Conservation (phyloP, 2,797 vertebrate species). For the Premnoplex brunnescens region DNA sequence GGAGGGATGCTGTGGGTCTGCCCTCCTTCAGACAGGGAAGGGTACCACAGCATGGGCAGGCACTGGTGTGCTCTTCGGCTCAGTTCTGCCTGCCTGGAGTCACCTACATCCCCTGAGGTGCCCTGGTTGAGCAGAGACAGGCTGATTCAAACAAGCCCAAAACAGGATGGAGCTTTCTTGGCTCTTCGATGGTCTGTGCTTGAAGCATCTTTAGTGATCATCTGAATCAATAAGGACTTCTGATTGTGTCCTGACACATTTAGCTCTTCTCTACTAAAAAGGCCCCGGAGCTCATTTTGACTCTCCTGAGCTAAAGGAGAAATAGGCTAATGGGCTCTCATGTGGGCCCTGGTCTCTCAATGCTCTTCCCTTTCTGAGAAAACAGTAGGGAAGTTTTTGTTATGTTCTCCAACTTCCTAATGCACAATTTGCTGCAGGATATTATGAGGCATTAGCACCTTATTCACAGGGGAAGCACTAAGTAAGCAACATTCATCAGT, state of each 20-base stretch:
- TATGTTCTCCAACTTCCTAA: neutral
- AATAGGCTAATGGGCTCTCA: neutral
- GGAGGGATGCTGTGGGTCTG: neutral
- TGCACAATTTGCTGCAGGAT: neutral
- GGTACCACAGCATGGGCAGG: neutral
- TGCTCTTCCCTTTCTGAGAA: neutral
- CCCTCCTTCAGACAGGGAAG: fast-evolving
- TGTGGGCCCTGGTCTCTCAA: neutral
- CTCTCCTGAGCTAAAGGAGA: neutral
- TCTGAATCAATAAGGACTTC: neutral
- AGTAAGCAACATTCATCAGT: neutral
- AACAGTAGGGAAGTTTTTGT: neutral
- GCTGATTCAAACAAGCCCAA: neutral
- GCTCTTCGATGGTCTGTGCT: neutral
- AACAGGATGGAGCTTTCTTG: neutral
- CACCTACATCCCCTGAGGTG: fast-evolving
- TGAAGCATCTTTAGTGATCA: neutral
- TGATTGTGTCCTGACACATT: neutral
- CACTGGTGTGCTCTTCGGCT: fast-evolving
- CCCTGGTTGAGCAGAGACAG: neutral
- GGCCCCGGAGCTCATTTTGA: neutral
- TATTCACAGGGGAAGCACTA: neutral
- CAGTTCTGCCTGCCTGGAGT: neutral
- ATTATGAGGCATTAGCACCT: neutral
- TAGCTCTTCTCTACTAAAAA: neutral